Conservation (phyloP, 2,113 vertebrate species). For the Phocoena sinus region DNA sequence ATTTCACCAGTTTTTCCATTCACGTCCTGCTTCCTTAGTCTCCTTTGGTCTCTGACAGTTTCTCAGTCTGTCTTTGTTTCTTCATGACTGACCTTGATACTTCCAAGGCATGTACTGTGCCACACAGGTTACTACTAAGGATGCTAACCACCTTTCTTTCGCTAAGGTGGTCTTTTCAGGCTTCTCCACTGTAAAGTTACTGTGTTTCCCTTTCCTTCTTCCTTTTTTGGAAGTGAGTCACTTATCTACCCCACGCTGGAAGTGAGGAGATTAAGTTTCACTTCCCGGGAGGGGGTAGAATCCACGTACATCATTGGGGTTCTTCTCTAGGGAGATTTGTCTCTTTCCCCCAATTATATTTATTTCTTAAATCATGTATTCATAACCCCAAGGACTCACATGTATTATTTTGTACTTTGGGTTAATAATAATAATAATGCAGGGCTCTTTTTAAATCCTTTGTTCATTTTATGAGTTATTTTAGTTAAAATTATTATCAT, state of each 20-base stretch:
- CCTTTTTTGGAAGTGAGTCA: not conserved
- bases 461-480: not conserved
- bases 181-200: not conserved
- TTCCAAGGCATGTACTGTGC: not conserved
- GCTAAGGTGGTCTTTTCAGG: not conserved
- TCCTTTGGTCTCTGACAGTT: not conserved
- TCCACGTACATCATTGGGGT: not conserved
- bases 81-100: not conserved
- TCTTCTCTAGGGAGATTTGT: not conserved
- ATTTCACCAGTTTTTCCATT: not conserved
- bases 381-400: not conserved
- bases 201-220: not conserved
- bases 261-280: not conserved
- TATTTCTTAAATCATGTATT: not conserved
- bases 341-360: not conserved
- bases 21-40: not conserved
- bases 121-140: accelerated
- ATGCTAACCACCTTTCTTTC: too few relatives aligned
- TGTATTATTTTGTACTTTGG: not conserved
- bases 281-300: not conserved
- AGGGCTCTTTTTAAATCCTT: not conserved
- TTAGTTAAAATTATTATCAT: not conserved
- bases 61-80: not conserved
- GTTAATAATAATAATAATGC: not conserved
- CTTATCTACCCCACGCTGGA: not conserved